These are phyloP conservation scores for Malaclemys terrapin DNA, from an alignment of 2,113 vertebrate species.

Conservation along the genomic window DNA sequence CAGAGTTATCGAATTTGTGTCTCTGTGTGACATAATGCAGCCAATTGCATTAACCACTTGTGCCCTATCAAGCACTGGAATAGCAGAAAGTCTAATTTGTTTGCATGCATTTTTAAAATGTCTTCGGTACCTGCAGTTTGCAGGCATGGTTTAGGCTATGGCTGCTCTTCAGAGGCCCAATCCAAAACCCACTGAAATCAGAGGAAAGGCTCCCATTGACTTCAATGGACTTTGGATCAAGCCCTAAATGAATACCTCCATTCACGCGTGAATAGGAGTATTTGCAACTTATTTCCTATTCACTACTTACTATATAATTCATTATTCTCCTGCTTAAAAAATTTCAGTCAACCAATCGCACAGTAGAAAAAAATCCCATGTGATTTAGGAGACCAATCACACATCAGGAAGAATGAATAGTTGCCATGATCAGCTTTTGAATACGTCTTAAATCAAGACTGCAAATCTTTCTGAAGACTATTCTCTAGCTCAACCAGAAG, in stretches of 20 bases:
- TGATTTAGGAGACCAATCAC: not conserved
- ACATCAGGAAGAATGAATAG: not conserved
- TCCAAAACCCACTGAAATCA: not conserved
- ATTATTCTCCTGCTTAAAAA: not conserved
- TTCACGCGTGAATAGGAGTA: not conserved
- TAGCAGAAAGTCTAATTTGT: rapidly evolving
- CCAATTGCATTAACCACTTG: rapidly evolving
- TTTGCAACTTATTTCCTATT: not conserved
- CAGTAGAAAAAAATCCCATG: not conserved
- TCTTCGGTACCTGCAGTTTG: not conserved
- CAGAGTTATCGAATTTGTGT: rapidly evolving
- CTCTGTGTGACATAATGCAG: rapidly evolving
- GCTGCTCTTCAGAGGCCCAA: not conserved
- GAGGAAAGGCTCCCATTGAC: not conserved
- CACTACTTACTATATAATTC: not conserved
- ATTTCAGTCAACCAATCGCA: not conserved
- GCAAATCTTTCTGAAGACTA: not conserved
- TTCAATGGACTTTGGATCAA: not conserved
- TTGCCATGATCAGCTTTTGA: not conserved
- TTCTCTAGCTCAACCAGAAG: not conserved
- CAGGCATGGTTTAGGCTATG: not conserved
- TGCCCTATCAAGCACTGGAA: rapidly evolving
- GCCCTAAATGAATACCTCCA: not conserved
- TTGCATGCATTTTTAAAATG: not conserved
- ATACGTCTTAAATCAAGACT: not conserved